phyloP scores from a whole-genome alignment of 2,113 vertebrate species.

The Burhinus bistriatus region DNA sequence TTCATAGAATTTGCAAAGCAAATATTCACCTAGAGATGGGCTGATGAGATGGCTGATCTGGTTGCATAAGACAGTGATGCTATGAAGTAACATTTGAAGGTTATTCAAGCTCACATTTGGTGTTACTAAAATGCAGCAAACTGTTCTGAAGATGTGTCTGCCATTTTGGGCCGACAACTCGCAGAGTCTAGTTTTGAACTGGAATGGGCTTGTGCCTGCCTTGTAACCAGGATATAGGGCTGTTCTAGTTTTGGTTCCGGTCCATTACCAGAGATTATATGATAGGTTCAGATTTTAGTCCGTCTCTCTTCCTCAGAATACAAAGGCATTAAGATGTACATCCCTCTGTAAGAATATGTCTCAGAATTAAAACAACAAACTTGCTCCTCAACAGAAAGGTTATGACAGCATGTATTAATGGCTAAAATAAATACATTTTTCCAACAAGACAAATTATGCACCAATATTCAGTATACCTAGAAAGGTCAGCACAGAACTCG shows the following conservation, averaged over 20 bases:
- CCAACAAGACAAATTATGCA: conserved; percentile 29
- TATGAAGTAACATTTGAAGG: background rate
- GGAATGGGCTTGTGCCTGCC: background rate
- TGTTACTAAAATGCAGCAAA: background rate
- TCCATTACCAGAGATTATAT: background rate
- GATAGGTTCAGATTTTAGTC: background rate
- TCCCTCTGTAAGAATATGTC: background rate
- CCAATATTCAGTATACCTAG: conserved; percentile 30
- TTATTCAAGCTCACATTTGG: background rate
- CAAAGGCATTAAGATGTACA: background rate
- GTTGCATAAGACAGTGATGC: background rate
- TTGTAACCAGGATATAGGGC: background rate
- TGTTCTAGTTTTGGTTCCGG: background rate
- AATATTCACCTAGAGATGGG: background rate
- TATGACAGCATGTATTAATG: conserved; percentile 26
- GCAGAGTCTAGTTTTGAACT: background rate
- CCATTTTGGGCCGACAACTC: background rate
- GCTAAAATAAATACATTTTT: conserved; percentile 35
- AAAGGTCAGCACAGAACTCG: conserved; percentile 77
- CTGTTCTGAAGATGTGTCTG: background rate
- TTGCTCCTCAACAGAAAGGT: background rate
- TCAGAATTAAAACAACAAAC: background rate
- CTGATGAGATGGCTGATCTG: background rate
- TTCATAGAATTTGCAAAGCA: background rate
- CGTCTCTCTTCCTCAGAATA: background rate